Evolutionary conservation across 1,140 invertebrate species (phyloP).

Genomic region (Linepithema humile): DNA sequence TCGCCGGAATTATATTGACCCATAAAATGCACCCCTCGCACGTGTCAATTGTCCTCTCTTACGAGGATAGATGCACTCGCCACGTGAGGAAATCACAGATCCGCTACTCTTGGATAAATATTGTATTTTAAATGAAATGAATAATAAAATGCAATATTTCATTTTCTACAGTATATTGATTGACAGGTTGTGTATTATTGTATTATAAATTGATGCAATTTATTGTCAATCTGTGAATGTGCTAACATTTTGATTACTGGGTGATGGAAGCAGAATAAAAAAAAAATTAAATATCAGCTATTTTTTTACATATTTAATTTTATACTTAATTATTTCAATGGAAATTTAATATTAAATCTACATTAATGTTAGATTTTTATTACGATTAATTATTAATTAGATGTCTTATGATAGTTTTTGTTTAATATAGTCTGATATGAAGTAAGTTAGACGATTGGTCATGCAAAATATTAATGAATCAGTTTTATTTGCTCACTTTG

Average conservation of each 20-base stretch:
- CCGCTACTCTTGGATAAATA: neutral
- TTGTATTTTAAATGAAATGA: neutral
- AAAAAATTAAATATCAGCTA: too few relatives aligned
- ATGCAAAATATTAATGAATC: neutral
- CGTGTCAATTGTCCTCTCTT: neutral
- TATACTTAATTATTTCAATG: neutral
- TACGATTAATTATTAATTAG: neutral
- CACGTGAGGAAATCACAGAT: neutral
- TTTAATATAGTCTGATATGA: neutral
- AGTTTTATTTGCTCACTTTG: neutral
- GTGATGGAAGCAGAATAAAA: too few relatives aligned
- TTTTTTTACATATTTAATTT: too few relatives aligned
- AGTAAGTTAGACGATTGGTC: neutral
- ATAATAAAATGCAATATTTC: neutral
- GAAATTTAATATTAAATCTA: neutral
- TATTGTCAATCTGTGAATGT: too few relatives aligned
- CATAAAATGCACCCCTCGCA: slow-evolving; percentile 16
- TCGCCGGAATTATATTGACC: slow-evolving; percentile 69
- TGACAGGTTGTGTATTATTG: too few relatives aligned
- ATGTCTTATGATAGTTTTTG: neutral
- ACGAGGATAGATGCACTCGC: neutral
- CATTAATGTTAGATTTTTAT: neutral
- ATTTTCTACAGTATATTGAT: too few relatives aligned
- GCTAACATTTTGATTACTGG: too few relatives aligned
- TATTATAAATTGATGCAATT: too few relatives aligned